These are phyloP conservation scores for Henicopernis longicauda DNA, from an alignment of 2,113 vertebrate species.

Conservation along the genomic window DNA sequence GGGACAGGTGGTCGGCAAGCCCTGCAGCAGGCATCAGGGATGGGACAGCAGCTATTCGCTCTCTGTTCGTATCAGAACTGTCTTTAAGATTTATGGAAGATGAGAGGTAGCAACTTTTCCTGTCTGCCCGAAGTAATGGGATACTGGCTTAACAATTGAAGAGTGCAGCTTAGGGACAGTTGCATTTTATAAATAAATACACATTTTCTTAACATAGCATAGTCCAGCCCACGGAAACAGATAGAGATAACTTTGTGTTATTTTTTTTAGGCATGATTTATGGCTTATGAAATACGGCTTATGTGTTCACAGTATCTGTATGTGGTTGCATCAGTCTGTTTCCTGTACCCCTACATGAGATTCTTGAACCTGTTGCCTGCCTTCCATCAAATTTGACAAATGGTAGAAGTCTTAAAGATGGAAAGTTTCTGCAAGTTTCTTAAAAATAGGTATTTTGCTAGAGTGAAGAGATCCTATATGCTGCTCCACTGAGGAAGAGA, in stretches of 20 bases:
- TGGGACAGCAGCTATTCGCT: fast-evolving
- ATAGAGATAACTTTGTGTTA: neutral
- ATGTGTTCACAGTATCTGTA: neutral
- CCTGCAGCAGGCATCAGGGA: neutral
- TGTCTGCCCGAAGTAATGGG: neutral
- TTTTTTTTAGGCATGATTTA: neutral
- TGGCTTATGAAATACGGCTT: neutral
- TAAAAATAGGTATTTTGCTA: neutral
- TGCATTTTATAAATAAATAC: neutral
- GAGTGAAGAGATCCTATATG: neutral
- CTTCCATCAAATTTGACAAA: neutral
- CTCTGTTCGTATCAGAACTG: neutral
- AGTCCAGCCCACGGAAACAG: neutral
- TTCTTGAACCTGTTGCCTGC: neutral
- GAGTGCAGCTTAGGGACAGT: neutral
- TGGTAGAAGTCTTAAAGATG: neutral
- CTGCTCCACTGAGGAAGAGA: neutral
- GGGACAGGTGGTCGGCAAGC: neutral
- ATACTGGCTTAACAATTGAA: neutral
- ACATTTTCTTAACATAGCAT: neutral
- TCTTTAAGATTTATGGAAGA: neutral
- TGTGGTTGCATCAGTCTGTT: neutral
- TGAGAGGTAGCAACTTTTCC: neutral
- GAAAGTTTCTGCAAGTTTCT: neutral
- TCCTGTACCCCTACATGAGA: neutral